Conservation (phyloP, 1,140 invertebrate species). For the Eumeta japonica region DNA sequence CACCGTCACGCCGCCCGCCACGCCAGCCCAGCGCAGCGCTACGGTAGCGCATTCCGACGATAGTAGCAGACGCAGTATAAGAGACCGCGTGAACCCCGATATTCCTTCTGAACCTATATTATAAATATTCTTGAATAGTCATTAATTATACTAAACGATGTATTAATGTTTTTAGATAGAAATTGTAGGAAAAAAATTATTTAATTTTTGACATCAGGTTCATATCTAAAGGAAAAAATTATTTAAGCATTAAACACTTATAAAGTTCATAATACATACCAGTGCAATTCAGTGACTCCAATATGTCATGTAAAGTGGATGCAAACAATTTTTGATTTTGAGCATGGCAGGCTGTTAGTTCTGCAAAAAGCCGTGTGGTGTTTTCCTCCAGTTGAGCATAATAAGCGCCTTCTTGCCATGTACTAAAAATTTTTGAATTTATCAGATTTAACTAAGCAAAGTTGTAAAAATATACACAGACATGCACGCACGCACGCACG, state of each 20-base stretch:
- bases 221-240: neutral
- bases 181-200: neutral
- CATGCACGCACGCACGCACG: too few species aligned
- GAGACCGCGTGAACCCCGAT: slow-evolving; percentile 81
- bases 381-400: slow-evolving; percentile 71
- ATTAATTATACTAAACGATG: neutral
- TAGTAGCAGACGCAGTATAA: slow-evolving; percentile 81
- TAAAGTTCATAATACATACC: slow-evolving; percentile 17
- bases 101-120: slow-evolving; percentile 50
- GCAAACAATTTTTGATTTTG: slow-evolving; percentile 82
- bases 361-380: slow-evolving; percentile 73
- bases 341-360: slow-evolving; percentile 81
- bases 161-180: neutral
- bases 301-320: slow-evolving; percentile 71
- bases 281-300: slow-evolving; percentile 49
- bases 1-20: slow-evolving; percentile 38
- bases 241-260: neutral
- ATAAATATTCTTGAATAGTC: neutral
- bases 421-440: slow-evolving; percentile 45
- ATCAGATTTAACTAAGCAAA: too few species aligned
- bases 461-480: neutral
- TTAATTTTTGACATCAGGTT: neutral
- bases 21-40: slow-evolving; percentile 62
- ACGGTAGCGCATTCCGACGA: slow-evolving; percentile 82
- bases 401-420: slow-evolving; percentile 54